Percentiles rank a stretch among this genome's conserved stretches.
These are phyloP conservation scores for Microctenopoma steveboyesi DNA, from an alignment of 2,797 vertebrate species.

Conservation along the genomic window DNA sequence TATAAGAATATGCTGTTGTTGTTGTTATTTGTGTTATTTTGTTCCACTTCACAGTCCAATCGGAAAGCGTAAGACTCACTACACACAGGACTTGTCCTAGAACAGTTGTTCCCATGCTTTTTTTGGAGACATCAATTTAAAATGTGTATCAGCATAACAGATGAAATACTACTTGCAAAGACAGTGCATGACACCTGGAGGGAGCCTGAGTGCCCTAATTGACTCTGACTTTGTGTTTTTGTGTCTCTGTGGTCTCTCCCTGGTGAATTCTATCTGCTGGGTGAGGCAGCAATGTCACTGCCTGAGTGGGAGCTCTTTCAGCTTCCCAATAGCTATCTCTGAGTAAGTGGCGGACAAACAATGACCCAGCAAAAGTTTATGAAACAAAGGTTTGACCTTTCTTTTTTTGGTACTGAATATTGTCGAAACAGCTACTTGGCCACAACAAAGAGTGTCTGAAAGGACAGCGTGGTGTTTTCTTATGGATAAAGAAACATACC, in stretches of 20 bases:
- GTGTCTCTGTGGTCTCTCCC: conserved; percentile 15
- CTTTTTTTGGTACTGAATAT: too few species aligned
- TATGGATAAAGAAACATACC: conserved; percentile 2
- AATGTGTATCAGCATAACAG: not conserved
- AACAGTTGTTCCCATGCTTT: not conserved
- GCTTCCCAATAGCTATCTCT: conserved; percentile 19
- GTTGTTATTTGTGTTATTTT: not conserved
- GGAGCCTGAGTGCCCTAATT: conserved; percentile 10
- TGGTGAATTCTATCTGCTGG: conserved; percentile 9
- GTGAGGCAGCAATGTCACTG: conserved; percentile 15
- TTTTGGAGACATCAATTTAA: not conserved
- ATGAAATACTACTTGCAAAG: not conserved
- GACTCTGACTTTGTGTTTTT: conserved; percentile 7
- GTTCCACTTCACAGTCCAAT: not conserved
- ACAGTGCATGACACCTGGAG: not conserved
- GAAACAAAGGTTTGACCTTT: conserved; percentile 1
- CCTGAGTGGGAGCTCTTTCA: conserved; percentile 13
- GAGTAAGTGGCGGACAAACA: conserved; percentile 25
- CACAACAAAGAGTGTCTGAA: conserved; percentile 24
- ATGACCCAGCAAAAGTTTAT: conserved; percentile 2
- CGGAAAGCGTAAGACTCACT: not conserved
- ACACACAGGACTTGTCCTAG: not conserved
- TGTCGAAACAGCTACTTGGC: conserved; percentile 14
- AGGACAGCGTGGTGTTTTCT: conserved; percentile 7
- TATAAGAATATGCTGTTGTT: too few species aligned